A percentile compares a stretch with the other conserved stretches of the same genome.
phyloP scores from a whole-genome alignment of 2,888 invertebrate species.

The Thera britannica region DNA sequence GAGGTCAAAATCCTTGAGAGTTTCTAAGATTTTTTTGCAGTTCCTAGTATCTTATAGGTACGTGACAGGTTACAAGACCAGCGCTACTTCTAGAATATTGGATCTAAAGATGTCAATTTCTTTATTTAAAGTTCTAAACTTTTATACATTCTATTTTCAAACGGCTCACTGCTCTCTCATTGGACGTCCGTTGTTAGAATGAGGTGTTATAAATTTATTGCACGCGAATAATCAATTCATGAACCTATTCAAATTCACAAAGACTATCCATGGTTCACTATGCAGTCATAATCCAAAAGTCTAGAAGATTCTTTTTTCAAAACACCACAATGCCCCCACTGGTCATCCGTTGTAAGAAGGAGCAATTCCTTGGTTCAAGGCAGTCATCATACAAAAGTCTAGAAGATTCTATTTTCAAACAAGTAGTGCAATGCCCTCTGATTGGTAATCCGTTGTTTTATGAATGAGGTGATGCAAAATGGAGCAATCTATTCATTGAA shows the following conservation, averaged over 20 bases:
- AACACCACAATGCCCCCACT: constrained; percentile 5
- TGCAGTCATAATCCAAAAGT: background rate
- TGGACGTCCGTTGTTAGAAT: background rate
- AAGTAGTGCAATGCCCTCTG: constrained; percentile 2
- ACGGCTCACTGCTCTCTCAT: background rate
- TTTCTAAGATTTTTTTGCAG: no score
- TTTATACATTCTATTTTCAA: background rate
- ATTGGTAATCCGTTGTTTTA: constrained; percentile 3
- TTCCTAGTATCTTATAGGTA: no score
- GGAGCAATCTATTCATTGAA: constrained; percentile 8
- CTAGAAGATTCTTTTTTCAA: constrained; percentile 1
- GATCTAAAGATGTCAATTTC: background rate
- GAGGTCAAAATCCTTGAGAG: no score
- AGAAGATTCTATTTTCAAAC: background rate
- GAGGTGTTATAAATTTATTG: background rate
- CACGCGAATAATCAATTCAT: no score
- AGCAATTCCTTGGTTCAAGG: background rate
- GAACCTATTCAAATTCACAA: background rate
- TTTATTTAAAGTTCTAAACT: background rate
- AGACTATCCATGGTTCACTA: background rate
- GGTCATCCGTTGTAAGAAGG: background rate
- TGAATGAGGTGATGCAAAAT: constrained; percentile 19
- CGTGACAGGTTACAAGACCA: no score
- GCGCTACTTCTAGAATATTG: no score
- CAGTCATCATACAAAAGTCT: background rate